Evolutionary conservation across 2,113 vertebrate genomes (phyloP).

Genomic region (Pogonocichla stellata): DNA sequence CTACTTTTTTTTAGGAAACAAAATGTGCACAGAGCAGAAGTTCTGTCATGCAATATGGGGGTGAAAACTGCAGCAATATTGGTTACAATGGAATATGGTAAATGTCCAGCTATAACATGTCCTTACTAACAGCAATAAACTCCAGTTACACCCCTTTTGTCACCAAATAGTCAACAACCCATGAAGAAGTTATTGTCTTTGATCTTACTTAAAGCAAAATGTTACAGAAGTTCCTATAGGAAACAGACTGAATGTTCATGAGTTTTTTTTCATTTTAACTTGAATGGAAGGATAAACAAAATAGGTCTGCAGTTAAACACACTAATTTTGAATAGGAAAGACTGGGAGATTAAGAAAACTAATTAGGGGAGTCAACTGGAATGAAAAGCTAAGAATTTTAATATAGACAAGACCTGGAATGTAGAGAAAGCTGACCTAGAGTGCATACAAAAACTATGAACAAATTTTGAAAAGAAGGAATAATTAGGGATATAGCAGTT

Average conservation of each 20-base stretch:
- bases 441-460: not conserved
- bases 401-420: not conserved
- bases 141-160: not conserved
- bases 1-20: not conserved
- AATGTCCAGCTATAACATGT: not conserved
- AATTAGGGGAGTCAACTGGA: slow-evolving; percentile 33
- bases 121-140: not conserved
- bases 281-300: slow-evolving; percentile 9
- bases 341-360: slow-evolving; percentile 14
- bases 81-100: not conserved
- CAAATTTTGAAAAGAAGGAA: not conserved
- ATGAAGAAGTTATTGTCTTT: not conserved
- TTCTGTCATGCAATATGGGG: fast-evolving
- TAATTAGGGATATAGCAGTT: not conserved
- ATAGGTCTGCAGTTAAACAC: not conserved
- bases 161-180: not conserved
- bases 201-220: not conserved
- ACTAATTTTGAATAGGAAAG: not conserved
- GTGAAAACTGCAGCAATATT: not conserved
- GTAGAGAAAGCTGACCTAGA: not conserved
- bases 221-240: not conserved
- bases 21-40: not conserved
- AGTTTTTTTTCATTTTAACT: not conserved
- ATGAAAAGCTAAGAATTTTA: slow-evolving; percentile 2
- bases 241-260: not conserved